Percentiles rank a stretch among this genome's conserved stretches.
These are phyloP conservation scores for Laodelphax striatellus DNA, from an alignment of 1,140 invertebrate species.

Conservation along the genomic window DNA sequence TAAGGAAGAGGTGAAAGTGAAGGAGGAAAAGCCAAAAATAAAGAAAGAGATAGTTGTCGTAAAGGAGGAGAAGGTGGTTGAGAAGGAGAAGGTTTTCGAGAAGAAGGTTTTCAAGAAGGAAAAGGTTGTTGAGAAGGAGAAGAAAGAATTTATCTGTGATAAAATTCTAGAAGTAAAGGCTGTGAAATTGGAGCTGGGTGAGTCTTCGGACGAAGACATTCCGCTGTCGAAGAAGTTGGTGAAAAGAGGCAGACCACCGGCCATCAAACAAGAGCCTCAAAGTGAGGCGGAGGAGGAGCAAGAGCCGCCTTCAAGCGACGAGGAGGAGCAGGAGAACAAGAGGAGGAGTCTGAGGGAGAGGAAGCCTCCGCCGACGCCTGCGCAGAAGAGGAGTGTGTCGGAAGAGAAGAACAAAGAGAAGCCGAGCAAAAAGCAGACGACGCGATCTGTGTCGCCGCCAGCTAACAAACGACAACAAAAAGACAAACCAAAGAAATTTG, in stretches of 20 bases:
- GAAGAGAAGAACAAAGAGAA: constrained; percentile 9
- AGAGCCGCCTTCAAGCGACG: not conserved
- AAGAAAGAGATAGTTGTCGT: constrained; percentile 8
- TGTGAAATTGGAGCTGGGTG: not conserved
- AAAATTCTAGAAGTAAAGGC: too few relatives aligned
- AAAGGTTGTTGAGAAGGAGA: constrained; percentile 2
- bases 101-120: constrained; percentile 1
- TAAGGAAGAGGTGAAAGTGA: not conserved
- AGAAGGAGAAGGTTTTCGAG: constrained; percentile 4
- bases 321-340: not conserved
- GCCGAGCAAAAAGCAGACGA: not conserved
- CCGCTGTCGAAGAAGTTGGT: constrained; percentile 5
- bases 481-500: constrained; percentile 15
- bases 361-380: not conserved
- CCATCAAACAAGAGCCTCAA: constrained; percentile 9
- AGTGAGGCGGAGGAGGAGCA: constrained; percentile 2
- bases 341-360: constrained; percentile 8
- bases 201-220: constrained; percentile 11
- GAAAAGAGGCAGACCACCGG: constrained; percentile 9
- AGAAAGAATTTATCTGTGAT: too few relatives aligned
- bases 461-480: constrained; percentile 2
- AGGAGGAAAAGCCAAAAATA: not conserved
- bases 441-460: not conserved
- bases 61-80: constrained; percentile 1
- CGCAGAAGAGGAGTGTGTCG: constrained; percentile 1